Evolutionary conservation across 2,113 vertebrate species (phyloP), one percentile per base, ranked within the genome.

Genomic region (Sorex fumeus): DNA sequence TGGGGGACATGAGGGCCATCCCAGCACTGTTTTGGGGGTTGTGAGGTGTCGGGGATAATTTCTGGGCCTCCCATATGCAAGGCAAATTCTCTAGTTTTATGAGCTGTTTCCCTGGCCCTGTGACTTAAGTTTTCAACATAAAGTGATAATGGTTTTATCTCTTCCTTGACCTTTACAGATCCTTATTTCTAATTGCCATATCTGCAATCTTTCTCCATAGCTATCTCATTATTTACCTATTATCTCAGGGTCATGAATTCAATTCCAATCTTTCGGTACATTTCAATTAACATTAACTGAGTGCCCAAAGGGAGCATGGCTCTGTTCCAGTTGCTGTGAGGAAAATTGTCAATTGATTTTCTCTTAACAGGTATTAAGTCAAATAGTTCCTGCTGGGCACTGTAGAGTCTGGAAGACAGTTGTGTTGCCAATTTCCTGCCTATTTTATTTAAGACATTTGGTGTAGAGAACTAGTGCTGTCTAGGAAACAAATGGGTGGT

Each of bases 311-410:
- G 71, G 7, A 69, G 2, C 23, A 43, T 18, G 69, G 77, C 32
- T 95, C 45, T 90, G 7, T 94, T 82, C 27, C 86, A 94, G 62
- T 69, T 32, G 66, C 70, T 91, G n/a, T 1, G 8, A 95, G 74
- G 88, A 87, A 96, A 95, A 95, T 11, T 92, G 85, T 76, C 87
- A 93, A 94, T 92, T 93, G 93, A 95, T 90, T 95, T 93, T 94
- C n/a, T 87, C 84, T 96, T 91, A 92, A 95, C 70, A 84, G 64
- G 47, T 89, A 53, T 83, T 72, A 95, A 96, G 93, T 95, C 32
- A 95, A 95, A 93, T 25, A 72, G 75, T 77, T 93, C 66, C 81
- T 87, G 67, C 40, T 90, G 75, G 78, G 76, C 12, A 79, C 64
- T 64, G 50, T 57, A 40, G 91, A 91, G 36, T 72, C 47, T 60